Evolutionary conservation across 2,888 invertebrate species (phyloP).

Genomic region (Drosophila pegasa): DNA sequence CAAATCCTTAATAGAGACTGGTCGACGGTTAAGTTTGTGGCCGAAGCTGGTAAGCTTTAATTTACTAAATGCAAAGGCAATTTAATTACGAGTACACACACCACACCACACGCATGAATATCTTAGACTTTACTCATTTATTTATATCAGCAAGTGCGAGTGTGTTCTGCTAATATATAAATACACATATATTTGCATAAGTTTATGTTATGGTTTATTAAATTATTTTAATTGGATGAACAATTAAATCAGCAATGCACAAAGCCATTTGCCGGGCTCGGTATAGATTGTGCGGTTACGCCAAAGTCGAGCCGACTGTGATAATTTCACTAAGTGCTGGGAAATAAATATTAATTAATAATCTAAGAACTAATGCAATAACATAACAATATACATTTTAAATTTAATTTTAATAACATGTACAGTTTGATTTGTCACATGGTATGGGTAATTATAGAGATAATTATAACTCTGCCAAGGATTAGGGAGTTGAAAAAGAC

Average conservation of each 20-base stretch:
- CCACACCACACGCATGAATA: constrained; percentile 3
- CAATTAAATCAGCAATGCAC: constrained; percentile 28
- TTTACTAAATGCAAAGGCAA: constrained; percentile 47
- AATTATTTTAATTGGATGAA: constrained; percentile 11
- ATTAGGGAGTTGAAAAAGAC: not conserved
- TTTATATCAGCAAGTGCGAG: constrained; percentile 23
- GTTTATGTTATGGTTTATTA: constrained; percentile 28
- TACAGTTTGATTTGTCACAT: not conserved
- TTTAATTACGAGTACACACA: constrained; percentile 51
- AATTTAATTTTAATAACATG: not conserved
- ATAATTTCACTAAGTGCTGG: not conserved
- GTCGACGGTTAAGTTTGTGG: constrained; percentile 20
- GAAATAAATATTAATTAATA: not conserved
- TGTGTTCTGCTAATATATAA: not conserved
- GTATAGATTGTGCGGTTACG: constrained; percentile 1
- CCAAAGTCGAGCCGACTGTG: not conserved
- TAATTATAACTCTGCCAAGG: not conserved
- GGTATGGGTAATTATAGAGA: not conserved
- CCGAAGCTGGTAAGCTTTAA: constrained; percentile 48
- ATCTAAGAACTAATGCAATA: not conserved
- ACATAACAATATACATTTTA: not conserved
- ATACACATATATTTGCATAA: not conserved
- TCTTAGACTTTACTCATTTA: constrained; percentile 6
- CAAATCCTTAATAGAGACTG: constrained; percentile 21
- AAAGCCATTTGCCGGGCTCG: constrained; percentile 8